Evolutionary conservation across 2,888 invertebrate genomes (phyloP), one percentile per base, ranked within the genome.

Genomic region (Hypselothyrea guttata): DNA sequence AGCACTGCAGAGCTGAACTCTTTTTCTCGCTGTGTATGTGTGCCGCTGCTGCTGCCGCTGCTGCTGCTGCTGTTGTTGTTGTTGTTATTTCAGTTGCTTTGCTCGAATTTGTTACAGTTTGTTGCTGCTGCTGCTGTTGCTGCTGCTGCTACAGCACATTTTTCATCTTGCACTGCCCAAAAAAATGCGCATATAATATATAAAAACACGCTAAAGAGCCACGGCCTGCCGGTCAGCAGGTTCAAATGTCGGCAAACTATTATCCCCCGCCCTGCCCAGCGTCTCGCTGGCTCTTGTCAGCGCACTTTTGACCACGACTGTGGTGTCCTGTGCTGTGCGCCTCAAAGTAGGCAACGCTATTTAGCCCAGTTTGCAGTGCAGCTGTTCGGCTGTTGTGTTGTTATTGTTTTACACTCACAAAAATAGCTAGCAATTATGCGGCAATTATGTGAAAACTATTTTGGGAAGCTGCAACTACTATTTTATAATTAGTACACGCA

Each of bases 191-290:
- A 22, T 55, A 45, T 56, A 59, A 55, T 42, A 59, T 41, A 61
- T 42, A 48, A 51, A 48, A 41, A 34, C 37, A 28, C 22, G 5
- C 22, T 22, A 22, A 22, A 11, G 30, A 34, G 27, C 40, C 41
- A 45, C 52, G 30, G 47, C 59, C 65, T 52, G 62, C 56, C 63
- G 71, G 67, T 66, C 63, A 62, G 64, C 64, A 71, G 75, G 83
- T 84, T 83, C 83, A 84, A 84, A 79, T 67, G 85, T 84, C 83
- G 85, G 71, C 83, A 85, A 84, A 85, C 83, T 72, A 71, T 65
- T n/a, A n/a, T n/a, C n/a, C n/a, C n/a, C n/a, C n/a, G n/a, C n/a
- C n/a, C n/a, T n/a, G n/a, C n/a, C n/a, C n/a, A n/a, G n/a, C n/a
- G n/a, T n/a, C n/a, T n/a, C n/a, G n/a, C 22, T 22, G 22, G 2